These are phyloP conservation scores for Strigamia transsilvanica DNA, from an alignment of 2,888 invertebrate genomes.

Conservation along the genomic window DNA sequence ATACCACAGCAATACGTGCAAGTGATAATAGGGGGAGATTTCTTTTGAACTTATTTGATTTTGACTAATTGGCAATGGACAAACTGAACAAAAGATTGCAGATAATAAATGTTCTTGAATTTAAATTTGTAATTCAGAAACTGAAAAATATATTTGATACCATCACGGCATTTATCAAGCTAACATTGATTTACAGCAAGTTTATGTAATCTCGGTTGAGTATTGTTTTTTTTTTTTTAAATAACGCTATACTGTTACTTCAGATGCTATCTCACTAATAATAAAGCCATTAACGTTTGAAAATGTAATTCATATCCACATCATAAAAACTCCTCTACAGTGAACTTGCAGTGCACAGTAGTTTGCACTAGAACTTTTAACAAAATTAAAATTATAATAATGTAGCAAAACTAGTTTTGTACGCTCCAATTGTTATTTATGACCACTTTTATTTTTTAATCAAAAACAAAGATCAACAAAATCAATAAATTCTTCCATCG, in stretches of 20 bases:
- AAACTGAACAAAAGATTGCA: not conserved
- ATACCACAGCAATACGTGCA: not conserved
- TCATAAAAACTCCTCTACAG: too few species aligned
- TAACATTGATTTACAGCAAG: not conserved
- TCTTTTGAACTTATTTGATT: not conserved
- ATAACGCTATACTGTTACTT: too few species aligned
- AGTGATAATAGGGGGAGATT: not conserved
- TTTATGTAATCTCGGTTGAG: not conserved
- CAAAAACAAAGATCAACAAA: not conserved
- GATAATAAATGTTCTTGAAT: conserved; percentile 10
- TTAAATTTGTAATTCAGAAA: conserved; percentile 7
- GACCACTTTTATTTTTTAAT: not conserved
- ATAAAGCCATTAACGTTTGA: too few species aligned
- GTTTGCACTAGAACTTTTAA: too few species aligned
- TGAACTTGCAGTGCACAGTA: too few species aligned
- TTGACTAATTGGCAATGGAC: conserved; percentile 14
- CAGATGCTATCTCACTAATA: too few species aligned
- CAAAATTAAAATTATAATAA: too few species aligned
- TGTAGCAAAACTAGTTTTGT: too few species aligned
- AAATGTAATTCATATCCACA: too few species aligned
- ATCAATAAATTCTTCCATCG: not conserved
- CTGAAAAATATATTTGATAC: not conserved
- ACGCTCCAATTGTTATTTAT: too few species aligned
- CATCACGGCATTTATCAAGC: not conserved
- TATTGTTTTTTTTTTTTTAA: too few species aligned